A percentile compares a stretch with the other conserved stretches of the same genome.
Evolutionary conservation across 23 tunicate genomes (phyloP).

Genomic region (Halocynthia roretzi): DNA sequence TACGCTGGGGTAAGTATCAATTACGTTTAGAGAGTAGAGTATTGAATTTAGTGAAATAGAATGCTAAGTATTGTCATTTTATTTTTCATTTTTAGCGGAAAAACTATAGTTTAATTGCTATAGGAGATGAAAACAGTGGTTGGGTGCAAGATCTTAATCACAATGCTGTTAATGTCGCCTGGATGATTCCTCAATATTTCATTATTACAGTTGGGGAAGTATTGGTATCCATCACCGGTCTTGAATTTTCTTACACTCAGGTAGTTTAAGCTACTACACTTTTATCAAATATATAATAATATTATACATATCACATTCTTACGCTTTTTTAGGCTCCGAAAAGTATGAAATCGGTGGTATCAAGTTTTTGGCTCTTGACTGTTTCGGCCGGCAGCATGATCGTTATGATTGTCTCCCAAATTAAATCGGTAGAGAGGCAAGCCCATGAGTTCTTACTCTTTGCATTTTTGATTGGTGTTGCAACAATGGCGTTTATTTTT

Average conservation of each 20-base stretch:
- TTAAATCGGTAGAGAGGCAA: constrained; percentile 32
- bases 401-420: constrained; percentile 50
- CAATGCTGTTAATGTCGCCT: constrained; percentile 63
- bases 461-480: constrained; percentile 46
- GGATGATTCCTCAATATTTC: constrained; percentile 84
- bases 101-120: background rate
- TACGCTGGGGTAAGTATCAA: no score
- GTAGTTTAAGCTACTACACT: background rate
- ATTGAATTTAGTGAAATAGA: background rate
- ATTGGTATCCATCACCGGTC: constrained; percentile 61
- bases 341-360: constrained; percentile 68
- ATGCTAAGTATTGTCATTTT: background rate
- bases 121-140: background rate
- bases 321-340: constrained; percentile 45
- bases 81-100: background rate
- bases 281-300: no score
- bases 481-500: constrained; percentile 31
- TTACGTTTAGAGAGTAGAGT: no score
- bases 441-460: constrained; percentile 69
- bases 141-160: constrained; percentile 44
- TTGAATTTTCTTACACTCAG: constrained; percentile 80
- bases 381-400: constrained; percentile 61
- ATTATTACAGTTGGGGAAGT: constrained; percentile 83
- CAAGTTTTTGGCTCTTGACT: constrained; percentile 71
- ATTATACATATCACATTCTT: background rate